Evolutionary conservation across 30 jellyfish, hydroid and myxozoan species (phyloP).

Genomic region (Hydractinia echinata): DNA sequence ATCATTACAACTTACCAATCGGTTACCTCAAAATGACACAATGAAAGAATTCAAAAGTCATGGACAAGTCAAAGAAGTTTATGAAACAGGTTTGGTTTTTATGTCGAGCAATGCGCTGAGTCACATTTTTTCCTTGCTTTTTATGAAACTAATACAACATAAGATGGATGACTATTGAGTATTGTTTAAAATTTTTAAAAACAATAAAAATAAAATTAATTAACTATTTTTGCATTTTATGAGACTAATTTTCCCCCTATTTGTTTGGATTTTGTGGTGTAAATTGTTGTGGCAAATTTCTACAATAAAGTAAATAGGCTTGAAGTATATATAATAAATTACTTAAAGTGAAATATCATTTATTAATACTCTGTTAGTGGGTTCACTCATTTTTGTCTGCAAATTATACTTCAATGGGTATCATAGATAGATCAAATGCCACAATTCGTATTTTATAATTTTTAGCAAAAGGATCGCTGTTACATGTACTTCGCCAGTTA

Average conservation of each 20-base stretch:
- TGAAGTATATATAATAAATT: too few species aligned
- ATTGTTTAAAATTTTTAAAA: too few species aligned
- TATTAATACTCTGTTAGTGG: too few species aligned
- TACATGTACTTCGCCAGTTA: constrained; percentile 29
- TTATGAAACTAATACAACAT: neutral
- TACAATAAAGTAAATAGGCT: too few species aligned
- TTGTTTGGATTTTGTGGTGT: too few species aligned
- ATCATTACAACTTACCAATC: constrained; percentile 44
- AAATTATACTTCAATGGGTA: neutral
- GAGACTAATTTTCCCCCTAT: too few species aligned
- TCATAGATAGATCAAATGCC: neutral
- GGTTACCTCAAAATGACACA: constrained; percentile 50
- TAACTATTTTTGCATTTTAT: too few species aligned
- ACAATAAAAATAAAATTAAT: too few species aligned
- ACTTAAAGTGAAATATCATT: too few species aligned
- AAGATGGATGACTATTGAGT: too few species aligned
- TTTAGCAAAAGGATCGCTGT: constrained; percentile 38
- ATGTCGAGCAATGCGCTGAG: neutral
- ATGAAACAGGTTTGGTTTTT: constrained; percentile 26
- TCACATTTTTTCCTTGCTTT: neutral
- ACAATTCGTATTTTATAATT: neutral
- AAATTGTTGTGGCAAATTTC: too few species aligned
- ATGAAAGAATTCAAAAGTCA: constrained; percentile 35
- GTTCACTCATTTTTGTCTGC: neutral
- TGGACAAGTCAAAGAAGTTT: constrained; percentile 9